Conservation (phyloP, 1,140 invertebrate genomes). For the Panonychus citri region DNA sequence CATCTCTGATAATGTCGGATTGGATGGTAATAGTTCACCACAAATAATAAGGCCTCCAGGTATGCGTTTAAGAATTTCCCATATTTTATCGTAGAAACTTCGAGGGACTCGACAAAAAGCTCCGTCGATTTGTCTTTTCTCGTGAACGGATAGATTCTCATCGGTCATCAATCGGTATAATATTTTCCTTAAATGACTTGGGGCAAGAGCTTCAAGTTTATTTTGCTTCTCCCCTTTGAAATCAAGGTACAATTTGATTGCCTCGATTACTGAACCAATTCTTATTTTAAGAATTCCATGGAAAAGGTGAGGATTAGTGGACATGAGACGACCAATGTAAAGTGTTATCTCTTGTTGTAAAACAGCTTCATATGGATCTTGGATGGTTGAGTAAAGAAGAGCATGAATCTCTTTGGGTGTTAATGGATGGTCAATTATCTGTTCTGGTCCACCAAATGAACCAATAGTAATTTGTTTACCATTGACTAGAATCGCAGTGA, state of each 20-base stretch:
- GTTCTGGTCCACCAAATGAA: constrained; percentile 75
- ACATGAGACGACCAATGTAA: constrained; percentile 77
- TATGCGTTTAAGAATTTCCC: constrained; percentile 71
- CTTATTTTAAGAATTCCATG: constrained; percentile 85
- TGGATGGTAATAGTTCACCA: constrained; percentile 57
- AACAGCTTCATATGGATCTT: constrained; percentile 77
- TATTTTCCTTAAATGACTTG: constrained; percentile 57
- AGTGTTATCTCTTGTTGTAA: constrained; percentile 85
- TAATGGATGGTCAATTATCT: constrained; percentile 86
- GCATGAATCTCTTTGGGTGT: constrained; percentile 74
- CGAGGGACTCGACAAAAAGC: constrained; percentile 79
- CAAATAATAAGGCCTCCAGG: constrained; percentile 64
- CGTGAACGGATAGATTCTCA: constrained; percentile 39
- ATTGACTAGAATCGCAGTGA: constrained; percentile 84
- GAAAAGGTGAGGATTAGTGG: constrained; percentile 73
- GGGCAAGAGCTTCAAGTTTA: constrained; percentile 52
- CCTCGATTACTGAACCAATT: constrained; percentile 39
- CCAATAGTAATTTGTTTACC: constrained; percentile 94
- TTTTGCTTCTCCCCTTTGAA: constrained; percentile 8
- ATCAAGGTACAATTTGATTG: constrained; percentile 12
- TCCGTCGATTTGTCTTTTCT: constrained; percentile 73
- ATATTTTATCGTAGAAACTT: constrained; percentile 76
- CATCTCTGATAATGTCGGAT: constrained; percentile 83
- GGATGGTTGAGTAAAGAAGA: constrained; percentile 26
- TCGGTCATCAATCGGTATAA: constrained; percentile 52